Conservation (phyloP, 53 echinoderm and acorn worm genomes). For the Echinometra lucunter region DNA sequence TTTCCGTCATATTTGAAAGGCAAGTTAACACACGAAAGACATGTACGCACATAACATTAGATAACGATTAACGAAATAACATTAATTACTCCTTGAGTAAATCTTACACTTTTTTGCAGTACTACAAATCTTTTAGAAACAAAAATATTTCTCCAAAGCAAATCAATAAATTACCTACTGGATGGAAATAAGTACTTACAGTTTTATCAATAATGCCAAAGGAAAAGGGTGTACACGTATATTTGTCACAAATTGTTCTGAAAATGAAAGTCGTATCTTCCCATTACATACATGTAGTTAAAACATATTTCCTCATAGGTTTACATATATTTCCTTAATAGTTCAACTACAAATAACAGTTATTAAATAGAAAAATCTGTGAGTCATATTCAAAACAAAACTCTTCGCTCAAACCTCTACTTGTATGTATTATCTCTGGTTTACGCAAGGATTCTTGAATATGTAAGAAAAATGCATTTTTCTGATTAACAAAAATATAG, state of each 20-base stretch:
- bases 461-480: conserved; percentile 5
- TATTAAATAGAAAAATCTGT: not conserved
- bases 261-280: too few species aligned
- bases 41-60: not conserved
- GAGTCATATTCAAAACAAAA: not conserved
- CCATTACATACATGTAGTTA: too few species aligned
- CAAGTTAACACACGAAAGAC: conserved; percentile 47
- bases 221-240: not conserved
- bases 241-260: not conserved
- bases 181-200: conserved; percentile 43
- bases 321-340: too few species aligned
- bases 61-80: not conserved
- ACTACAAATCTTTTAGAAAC: conserved; percentile 32
- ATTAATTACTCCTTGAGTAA: not conserved
- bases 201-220: conserved; percentile 28
- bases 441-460: not conserved
- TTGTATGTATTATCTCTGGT: conserved; percentile 5
- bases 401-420: conserved; percentile 12
- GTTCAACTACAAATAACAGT: not conserved
- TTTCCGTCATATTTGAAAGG: conserved; percentile 47
- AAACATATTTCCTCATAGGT: not conserved
- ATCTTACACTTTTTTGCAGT: not conserved
- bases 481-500: not conserved
- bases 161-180: conserved; percentile 38
- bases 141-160: not conserved